These are phyloP conservation scores for Pollenia griseotomentosa DNA, from an alignment of 2,888 invertebrate species.

Conservation along the genomic window DNA sequence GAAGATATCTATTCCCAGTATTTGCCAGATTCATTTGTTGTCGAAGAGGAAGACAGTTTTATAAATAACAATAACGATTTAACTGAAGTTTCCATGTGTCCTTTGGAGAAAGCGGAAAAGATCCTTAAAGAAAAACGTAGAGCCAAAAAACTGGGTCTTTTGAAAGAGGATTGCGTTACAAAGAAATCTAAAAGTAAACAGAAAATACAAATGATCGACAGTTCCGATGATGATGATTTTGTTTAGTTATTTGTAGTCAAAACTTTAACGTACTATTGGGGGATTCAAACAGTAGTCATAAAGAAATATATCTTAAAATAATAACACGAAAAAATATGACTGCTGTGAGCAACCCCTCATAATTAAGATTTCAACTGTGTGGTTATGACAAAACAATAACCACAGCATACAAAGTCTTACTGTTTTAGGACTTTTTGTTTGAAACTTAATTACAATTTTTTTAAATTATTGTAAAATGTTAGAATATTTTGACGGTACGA, in stretches of 20 bases:
- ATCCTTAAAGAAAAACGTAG: conserved; percentile 84
- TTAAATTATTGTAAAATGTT: too few relatives aligned
- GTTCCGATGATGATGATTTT: conserved; percentile 76
- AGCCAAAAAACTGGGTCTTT: conserved; percentile 72
- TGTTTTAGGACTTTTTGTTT: too few relatives aligned
- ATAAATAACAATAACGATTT: conserved; percentile 27
- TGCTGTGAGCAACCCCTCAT: too few relatives aligned
- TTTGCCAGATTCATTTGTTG: conserved; percentile 84
- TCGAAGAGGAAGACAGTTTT: conserved; percentile 84
- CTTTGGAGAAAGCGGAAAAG: conserved; percentile 88
- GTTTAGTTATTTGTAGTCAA: conserved; percentile 13
- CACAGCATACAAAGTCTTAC: too few relatives aligned
- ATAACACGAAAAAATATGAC: too few relatives aligned
- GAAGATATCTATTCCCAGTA: conserved; percentile 85
- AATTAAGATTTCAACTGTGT: too few relatives aligned
- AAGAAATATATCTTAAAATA: too few relatives aligned
- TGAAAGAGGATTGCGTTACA: conserved; percentile 10
- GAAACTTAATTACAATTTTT: too few relatives aligned
- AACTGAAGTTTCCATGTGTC: conserved; percentile 80
- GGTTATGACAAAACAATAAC: too few relatives aligned
- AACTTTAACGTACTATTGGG: too few relatives aligned
- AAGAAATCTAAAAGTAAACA: conserved; percentile 42
- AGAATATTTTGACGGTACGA: too few relatives aligned
- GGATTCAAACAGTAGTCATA: too few relatives aligned
- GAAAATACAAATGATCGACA: conserved; percentile 64